phyloP scores from a whole-genome alignment of 2,113 vertebrate species.

The Larimichthys crocea region DNA sequence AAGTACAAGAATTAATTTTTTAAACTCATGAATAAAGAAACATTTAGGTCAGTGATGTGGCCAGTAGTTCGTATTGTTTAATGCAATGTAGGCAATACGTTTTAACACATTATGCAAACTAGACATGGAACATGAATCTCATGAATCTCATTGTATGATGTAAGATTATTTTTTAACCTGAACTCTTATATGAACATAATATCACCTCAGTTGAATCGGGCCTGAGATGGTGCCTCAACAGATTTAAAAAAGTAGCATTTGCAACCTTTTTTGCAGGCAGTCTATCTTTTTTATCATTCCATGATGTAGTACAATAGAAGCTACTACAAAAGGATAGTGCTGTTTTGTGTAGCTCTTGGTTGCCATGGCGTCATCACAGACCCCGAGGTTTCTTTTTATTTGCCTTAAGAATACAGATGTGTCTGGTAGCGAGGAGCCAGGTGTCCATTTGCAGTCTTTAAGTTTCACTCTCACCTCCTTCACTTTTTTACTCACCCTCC shows the following conservation, averaged over 20 bases:
- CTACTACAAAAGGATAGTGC: neutral
- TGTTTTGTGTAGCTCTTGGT: conserved; percentile 3
- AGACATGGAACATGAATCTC: neutral
- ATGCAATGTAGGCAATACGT: neutral
- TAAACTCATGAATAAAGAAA: neutral
- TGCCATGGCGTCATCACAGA: conserved; percentile 3
- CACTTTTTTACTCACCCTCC: conserved; percentile 32
- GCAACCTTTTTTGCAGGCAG: neutral
- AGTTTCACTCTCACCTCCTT: conserved; percentile 43
- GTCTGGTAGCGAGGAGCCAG: conserved; percentile 44
- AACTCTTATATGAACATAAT: neutral
- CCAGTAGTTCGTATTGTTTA: neutral
- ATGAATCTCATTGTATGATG: neutral
- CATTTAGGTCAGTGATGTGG: neutral
- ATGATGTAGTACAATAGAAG: neutral
- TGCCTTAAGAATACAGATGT: conserved; percentile 62
- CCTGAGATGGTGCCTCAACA: neutral
- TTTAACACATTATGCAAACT: conserved; percentile 1
- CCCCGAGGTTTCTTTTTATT: conserved; percentile 34
- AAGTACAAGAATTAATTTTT: neutral
- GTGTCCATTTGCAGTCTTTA: conserved; percentile 64
- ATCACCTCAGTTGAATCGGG: neutral
- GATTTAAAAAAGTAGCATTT: neutral
- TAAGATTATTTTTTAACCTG: conserved; percentile 5
- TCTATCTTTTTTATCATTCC: neutral